Evolutionary conservation across 1,140 invertebrate species (phyloP).

Genomic region (Sitophilus oryzae): DNA sequence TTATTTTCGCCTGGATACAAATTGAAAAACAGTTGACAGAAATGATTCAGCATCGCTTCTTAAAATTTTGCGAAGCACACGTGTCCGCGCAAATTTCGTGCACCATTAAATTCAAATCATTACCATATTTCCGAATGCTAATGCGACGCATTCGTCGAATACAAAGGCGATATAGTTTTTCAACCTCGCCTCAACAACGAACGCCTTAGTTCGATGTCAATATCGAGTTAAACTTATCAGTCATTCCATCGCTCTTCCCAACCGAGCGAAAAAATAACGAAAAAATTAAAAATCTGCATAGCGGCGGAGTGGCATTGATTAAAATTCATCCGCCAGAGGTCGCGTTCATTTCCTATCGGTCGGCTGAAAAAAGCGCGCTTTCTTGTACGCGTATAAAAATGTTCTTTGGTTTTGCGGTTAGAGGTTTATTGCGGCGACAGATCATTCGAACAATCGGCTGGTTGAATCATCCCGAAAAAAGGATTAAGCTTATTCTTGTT

Average conservation of each 20-base stretch:
- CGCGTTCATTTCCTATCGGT: neutral
- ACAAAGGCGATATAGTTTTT: neutral
- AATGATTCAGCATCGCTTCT: neutral
- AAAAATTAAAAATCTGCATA: neutral
- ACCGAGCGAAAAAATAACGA: no score
- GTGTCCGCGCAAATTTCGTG: neutral
- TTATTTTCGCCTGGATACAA: neutral
- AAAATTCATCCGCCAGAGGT: neutral
- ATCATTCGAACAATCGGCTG: no score
- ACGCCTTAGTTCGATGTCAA: neutral
- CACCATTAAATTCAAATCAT: neutral
- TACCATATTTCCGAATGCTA: neutral
- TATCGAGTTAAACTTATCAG: neutral
- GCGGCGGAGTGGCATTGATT: neutral
- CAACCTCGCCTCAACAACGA: neutral
- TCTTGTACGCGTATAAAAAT: no score
- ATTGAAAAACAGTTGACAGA: neutral
- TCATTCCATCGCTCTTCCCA: neutral
- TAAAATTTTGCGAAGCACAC: neutral
- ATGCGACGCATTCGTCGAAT: neutral
- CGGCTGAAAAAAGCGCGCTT: no score
- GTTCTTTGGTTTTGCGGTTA: no score
- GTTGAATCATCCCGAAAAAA: no score
- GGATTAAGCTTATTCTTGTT: no score
- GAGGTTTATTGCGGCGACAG: no score